Conservation (phyloP, 2,113 vertebrate species). For the Madoqua kirkii region DNA sequence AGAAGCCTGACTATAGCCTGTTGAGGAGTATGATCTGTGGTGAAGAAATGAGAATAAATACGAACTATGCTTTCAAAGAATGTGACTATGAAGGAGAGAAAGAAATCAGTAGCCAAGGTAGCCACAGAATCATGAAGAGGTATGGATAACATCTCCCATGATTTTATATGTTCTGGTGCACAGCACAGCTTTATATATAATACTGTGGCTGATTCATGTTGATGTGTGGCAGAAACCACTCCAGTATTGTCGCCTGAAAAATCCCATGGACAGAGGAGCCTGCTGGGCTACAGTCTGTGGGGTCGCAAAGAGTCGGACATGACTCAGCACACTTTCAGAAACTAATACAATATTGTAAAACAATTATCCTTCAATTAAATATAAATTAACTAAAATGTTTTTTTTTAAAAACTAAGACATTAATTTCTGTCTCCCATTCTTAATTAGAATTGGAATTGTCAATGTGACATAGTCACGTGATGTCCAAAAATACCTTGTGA, state of each 20-base stretch:
- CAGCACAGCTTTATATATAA: not conserved
- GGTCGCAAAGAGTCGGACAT: no score
- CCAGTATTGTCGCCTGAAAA: no score
- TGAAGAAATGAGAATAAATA: not conserved
- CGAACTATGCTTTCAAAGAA: not conserved
- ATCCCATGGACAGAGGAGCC: no score
- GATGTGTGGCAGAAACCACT: not conserved
- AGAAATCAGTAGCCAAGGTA: not conserved
- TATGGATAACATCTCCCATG: not conserved
- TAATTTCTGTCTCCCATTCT: not conserved
- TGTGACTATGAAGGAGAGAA: not conserved
- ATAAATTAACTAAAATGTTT: not conserved
- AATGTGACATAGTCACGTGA: not conserved
- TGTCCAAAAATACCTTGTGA: not conserved
- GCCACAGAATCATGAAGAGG: not conserved
- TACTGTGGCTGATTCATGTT: not conserved
- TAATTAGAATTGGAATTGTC: not conserved
- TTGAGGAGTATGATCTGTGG: not conserved
- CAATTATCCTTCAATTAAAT: not conserved
- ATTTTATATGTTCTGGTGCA: not conserved
- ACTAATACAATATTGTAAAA: not conserved
- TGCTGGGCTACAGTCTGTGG: no score
- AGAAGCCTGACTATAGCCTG: not conserved
- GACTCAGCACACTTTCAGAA: not conserved
- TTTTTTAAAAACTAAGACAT: not conserved